phyloP scores from a whole-genome alignment of 1,140 invertebrate genomes.

The Drosophila trapezifrons region DNA sequence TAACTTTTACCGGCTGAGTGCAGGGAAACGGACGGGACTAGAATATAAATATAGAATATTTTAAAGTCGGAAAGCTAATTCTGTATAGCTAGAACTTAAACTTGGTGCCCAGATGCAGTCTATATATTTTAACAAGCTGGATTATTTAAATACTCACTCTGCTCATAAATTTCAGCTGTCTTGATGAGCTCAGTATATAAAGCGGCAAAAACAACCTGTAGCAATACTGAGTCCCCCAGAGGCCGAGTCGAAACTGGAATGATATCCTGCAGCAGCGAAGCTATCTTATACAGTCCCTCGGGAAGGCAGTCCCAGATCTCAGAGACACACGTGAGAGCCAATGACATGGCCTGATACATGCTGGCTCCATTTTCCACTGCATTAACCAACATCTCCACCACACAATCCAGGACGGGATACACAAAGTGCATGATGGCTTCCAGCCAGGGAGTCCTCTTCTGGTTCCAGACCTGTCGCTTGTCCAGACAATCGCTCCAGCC shows the following conservation, averaged over 20 bases:
- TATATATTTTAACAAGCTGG: no score
- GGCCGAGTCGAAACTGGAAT: constrained; percentile 88
- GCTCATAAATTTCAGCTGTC: constrained; percentile 84
- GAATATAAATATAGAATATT: no score
- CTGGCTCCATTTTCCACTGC: constrained; percentile 89
- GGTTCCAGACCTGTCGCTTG: constrained; percentile 91
- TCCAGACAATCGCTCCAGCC: constrained; percentile 89
- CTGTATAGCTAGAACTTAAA: no score
- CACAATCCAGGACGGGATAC: constrained; percentile 86
- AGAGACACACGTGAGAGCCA: constrained; percentile 88
- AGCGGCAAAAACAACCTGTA: constrained; percentile 88
- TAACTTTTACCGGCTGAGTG: no score
- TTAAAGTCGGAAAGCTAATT: neutral
- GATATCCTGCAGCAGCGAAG: constrained; percentile 86
- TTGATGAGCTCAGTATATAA: constrained; percentile 86
- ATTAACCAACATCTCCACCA: constrained; percentile 86
- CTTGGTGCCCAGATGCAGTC: no score
- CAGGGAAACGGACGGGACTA: no score
- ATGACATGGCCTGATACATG: constrained; percentile 90
- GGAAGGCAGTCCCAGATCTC: constrained; percentile 88
- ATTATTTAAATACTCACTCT: constrained; percentile 45
- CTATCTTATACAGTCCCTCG: constrained; percentile 85
- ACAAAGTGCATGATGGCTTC: constrained; percentile 88
- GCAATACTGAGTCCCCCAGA: constrained; percentile 87
- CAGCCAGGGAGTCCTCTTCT: constrained; percentile 89